Percentiles rank a stretch among this genome's conserved stretches.
Conservation (phyloP, 2,888 invertebrate species). For the Stramonita haemastoma region DNA sequence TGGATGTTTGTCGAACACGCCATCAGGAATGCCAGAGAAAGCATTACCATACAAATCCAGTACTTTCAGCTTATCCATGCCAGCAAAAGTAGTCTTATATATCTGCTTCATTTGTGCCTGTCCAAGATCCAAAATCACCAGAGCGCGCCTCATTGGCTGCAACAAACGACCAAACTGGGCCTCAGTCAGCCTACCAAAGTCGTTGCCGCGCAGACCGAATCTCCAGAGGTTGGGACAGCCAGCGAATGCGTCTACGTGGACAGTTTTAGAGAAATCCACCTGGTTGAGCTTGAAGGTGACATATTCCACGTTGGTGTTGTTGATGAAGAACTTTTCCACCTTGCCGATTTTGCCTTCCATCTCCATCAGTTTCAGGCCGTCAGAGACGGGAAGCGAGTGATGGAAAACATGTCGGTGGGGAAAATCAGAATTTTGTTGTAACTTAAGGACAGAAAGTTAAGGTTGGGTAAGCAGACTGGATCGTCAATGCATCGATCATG, state of each 20-base stretch:
- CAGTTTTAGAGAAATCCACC: background rate
- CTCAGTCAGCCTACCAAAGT: background rate
- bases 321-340: background rate
- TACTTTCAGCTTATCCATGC: background rate
- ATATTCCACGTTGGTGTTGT: background rate
- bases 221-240: background rate
- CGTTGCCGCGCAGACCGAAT: background rate
- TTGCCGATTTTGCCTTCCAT: conserved; percentile 11
- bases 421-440: conserved; percentile 11
- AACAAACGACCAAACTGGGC: background rate
- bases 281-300: background rate
- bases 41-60: background rate
- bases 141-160: background rate
- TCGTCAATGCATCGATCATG: background rate
- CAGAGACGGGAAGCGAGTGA: background rate
- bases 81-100: background rate
- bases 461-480: background rate
- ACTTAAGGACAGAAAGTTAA: background rate
- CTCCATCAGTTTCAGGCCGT: background rate
- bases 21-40: background rate
- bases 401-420: conserved; percentile 18
- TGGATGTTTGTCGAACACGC: background rate
- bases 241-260: background rate
- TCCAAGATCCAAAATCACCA: background rate
- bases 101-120: background rate